Conservation (phyloP, 2,888 invertebrate genomes). For the Drosophila pseudotakahashii region DNA sequence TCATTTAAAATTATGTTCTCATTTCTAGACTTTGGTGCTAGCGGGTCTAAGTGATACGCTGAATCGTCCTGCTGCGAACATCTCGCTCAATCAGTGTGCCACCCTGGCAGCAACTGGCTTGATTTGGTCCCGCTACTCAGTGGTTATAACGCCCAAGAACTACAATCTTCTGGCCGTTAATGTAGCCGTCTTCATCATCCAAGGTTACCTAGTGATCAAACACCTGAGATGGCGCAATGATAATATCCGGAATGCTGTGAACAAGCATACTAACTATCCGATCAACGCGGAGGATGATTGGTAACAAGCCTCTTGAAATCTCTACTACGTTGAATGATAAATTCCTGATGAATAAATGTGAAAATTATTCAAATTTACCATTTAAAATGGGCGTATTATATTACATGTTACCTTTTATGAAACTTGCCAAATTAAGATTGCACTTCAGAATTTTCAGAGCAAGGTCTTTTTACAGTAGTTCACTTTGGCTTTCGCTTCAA, state of each 20-base stretch:
- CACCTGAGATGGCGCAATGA: constrained; percentile 53
- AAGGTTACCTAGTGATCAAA: constrained; percentile 46
- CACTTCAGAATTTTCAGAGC: no score
- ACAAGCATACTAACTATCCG: constrained; percentile 16
- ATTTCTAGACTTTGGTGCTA: constrained; percentile 44
- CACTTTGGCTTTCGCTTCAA: neutral
- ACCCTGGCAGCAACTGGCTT: constrained; percentile 54
- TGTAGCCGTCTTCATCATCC: constrained; percentile 50
- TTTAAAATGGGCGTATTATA: no score
- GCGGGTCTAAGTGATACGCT: constrained; percentile 62
- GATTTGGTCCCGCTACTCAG: constrained; percentile 63
- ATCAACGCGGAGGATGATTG: constrained; percentile 18
- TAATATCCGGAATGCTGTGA: constrained; percentile 14
- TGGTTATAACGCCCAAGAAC: constrained; percentile 65
- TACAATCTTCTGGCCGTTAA: constrained; percentile 62
- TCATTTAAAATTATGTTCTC: no score
- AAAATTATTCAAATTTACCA: no score
- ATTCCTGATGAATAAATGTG: no score
- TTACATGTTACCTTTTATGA: no score
- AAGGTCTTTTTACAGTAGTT: neutral
- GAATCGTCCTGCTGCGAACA: constrained; percentile 49
- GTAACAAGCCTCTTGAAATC: constrained; percentile 5
- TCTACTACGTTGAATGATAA: no score
- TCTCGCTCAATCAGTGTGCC: constrained; percentile 58
- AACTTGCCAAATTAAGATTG: no score